Evolutionary conservation across 2,888 invertebrate genomes (phyloP).

Genomic region (Drosophila mettleri): DNA sequence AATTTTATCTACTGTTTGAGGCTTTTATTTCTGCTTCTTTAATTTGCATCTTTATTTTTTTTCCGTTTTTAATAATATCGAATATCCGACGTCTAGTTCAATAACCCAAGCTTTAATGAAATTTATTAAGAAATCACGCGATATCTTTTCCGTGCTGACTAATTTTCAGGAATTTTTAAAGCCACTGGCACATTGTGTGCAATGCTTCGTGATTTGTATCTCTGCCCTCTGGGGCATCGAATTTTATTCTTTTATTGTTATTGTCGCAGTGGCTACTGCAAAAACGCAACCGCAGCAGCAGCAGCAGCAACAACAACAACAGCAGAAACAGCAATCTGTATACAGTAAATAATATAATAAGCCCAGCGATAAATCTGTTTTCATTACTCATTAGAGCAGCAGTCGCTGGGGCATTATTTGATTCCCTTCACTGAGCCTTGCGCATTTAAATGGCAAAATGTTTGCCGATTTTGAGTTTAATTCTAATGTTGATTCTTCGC

Average conservation of each 20-base stretch:
- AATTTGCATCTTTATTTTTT: conserved; percentile 22
- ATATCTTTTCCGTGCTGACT: conserved; percentile 44
- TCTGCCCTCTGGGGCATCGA: conserved; percentile 41
- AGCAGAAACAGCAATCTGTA: conserved; percentile 4
- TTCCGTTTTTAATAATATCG: neutral
- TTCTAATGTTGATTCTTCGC: conserved; percentile 11
- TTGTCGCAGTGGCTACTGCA: conserved; percentile 39
- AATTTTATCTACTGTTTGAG: conserved; percentile 5
- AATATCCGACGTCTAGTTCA: conserved; percentile 35
- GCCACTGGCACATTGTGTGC: conserved; percentile 32
- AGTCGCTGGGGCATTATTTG: conserved; percentile 36
- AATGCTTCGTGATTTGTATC: conserved; percentile 43
- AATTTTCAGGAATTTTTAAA: conserved; percentile 37
- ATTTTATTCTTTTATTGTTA: conserved; percentile 27
- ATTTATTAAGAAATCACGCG: conserved; percentile 48
- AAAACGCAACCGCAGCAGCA: conserved; percentile 3
- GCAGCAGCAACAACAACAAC: neutral
- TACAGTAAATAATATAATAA: conserved; percentile 27
- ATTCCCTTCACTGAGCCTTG: conserved; percentile 12
- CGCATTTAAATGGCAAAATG: conserved; percentile 30
- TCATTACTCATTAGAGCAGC: conserved; percentile 49
- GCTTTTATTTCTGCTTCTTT: neutral
- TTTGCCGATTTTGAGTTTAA: conserved; percentile 9
- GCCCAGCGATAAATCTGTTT: conserved; percentile 50
- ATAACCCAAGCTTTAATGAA: conserved; percentile 43